Percentiles rank a stretch among this genome's conserved stretches.
Evolutionary conservation across 2,113 vertebrate genomes (phyloP).

Genomic region (Colinus virginianus): DNA sequence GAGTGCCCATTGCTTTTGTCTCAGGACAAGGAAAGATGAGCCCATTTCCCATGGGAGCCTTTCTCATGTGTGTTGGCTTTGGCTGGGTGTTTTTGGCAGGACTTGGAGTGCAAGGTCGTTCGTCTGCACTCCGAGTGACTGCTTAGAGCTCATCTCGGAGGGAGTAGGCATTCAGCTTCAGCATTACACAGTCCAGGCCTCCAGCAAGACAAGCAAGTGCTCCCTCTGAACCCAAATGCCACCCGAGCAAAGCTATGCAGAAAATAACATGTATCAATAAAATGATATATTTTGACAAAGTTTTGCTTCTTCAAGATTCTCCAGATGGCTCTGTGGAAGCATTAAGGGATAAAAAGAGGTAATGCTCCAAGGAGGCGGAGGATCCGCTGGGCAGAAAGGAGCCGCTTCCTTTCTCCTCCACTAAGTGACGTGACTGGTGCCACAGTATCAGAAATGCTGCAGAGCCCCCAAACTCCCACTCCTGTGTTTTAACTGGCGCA

Average conservation of each 20-base stretch:
- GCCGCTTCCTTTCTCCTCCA: background rate
- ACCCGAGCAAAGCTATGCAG: background rate
- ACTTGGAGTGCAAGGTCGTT: background rate
- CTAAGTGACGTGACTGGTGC: constrained; percentile 33
- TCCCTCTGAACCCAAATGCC: constrained; percentile 15
- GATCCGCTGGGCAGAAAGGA: background rate
- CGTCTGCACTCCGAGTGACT: background rate
- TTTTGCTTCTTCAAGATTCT: background rate
- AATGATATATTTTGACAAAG: constrained; percentile 8
- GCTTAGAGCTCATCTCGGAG: background rate
- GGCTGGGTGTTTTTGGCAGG: background rate
- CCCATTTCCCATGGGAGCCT: background rate
- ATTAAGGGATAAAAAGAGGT: constrained; percentile 31
- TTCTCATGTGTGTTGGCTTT: background rate
- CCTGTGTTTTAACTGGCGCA: constrained; percentile 40
- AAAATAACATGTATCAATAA: background rate
- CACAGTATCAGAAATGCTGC: constrained; percentile 52
- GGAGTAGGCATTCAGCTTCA: background rate
- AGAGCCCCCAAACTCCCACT: constrained; percentile 59
- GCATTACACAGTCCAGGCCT: constrained; percentile 23
- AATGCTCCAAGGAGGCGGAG: background rate
- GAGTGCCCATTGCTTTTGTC: background rate
- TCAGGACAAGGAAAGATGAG: background rate
- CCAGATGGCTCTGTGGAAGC: constrained; percentile 13
- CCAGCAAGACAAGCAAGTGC: background rate